These are phyloP conservation scores for Propithecus coquereli DNA, from an alignment of 2,113 vertebrate species.

Conservation along the genomic window DNA sequence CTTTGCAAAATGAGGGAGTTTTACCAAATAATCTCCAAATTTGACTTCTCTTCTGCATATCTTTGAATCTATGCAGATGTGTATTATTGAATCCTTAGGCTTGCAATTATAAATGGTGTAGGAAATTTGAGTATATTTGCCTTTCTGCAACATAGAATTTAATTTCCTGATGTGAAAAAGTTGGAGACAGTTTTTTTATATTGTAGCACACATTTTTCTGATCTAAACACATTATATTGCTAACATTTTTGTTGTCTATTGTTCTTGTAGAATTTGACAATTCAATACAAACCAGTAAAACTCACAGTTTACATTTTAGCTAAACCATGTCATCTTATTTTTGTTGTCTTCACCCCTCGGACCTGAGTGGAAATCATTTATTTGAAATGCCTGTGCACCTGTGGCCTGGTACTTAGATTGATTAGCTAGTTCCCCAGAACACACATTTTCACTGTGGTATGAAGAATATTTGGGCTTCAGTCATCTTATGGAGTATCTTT, in stretches of 20 bases:
- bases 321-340: not conserved
- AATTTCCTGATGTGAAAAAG: constrained; percentile 40
- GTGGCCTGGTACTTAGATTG: not conserved
- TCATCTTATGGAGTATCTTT: not conserved
- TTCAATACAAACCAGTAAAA: constrained; percentile 26
- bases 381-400: not conserved
- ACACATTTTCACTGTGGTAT: not conserved
- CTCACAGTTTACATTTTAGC: not conserved
- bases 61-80: not conserved
- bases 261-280: not conserved
- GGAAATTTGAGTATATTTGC: constrained; percentile 6
- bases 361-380: not conserved
- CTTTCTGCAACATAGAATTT: not conserved
- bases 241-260: constrained; percentile 12
- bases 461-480: not conserved
- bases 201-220: not conserved
- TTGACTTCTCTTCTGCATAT: not conserved
- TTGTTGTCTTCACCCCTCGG: not conserved
- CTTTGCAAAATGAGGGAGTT: not conserved
- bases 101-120: not conserved
- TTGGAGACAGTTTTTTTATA: not conserved
- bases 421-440: not conserved
- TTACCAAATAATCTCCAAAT: not conserved
- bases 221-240: not conserved
- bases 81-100: not conserved